Evolutionary conservation across 2,888 invertebrate species (phyloP).

Genomic region (Sinotaia quadrata): DNA sequence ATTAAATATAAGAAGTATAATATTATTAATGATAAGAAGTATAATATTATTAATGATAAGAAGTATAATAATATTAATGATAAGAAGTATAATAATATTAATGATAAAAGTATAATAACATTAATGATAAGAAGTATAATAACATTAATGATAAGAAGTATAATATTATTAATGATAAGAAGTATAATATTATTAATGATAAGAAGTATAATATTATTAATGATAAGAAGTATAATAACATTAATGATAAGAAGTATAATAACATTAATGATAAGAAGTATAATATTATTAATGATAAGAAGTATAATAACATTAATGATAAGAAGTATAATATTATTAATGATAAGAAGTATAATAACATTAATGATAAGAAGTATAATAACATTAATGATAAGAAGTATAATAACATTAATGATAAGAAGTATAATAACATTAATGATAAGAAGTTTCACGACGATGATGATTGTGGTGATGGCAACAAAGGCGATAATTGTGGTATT

Average conservation of each 20-base stretch:
- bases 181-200: conserved; percentile 1
- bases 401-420: background rate
- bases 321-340: background rate
- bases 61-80: too few relatives aligned
- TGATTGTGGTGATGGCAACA: background rate
- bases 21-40: too few relatives aligned
- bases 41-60: too few relatives aligned
- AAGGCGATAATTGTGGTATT: too few relatives aligned
- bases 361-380: background rate
- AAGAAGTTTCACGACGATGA: background rate
- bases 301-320: background rate
- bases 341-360: background rate
- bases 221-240: background rate
- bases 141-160: background rate
- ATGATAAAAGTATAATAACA: too few relatives aligned
- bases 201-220: background rate
- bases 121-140: too few relatives aligned
- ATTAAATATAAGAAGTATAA: too few relatives aligned
- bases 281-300: background rate
- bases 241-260: background rate
- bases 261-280: background rate
- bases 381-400: background rate
- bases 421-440: background rate
- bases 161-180: conserved; percentile 1
- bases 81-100: too few relatives aligned